Evolutionary conservation across 2,113 vertebrate species (phyloP).

Genomic region (Micromys minutus): DNA sequence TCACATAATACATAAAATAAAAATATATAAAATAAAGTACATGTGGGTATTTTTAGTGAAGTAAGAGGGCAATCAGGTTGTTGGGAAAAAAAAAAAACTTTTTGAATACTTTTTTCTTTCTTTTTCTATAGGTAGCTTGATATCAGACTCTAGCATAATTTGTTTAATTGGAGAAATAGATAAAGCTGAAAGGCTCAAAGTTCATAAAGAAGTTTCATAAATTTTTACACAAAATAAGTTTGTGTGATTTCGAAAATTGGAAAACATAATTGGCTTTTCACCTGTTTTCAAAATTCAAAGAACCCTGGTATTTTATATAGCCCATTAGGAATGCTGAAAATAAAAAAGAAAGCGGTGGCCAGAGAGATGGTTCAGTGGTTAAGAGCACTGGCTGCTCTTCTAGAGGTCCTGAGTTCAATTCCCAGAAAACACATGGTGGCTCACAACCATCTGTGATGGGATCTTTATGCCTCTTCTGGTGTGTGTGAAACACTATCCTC

Average conservation of each 20-base stretch:
- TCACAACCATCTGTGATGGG: too few species aligned
- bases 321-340: neutral
- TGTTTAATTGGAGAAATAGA: neutral
- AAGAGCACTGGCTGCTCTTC: too few species aligned
- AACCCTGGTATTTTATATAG: neutral
- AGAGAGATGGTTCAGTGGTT: too few species aligned
- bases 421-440: too few species aligned
- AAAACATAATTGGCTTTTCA: slow-evolving; percentile 27
- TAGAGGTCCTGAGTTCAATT: too few species aligned
- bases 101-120: neutral
- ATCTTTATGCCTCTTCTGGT: too few species aligned
- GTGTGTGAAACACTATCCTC: too few species aligned
- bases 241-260: neutral
- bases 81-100: neutral
- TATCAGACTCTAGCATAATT: neutral
- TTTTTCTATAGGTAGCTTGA: neutral
- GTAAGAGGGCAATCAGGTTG: neutral
- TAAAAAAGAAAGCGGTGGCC: neutral
- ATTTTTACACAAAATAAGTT: neutral
- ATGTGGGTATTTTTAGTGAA: slow-evolving; percentile 4
- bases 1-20: neutral
- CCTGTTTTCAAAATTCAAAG: slow-evolving; percentile 10
- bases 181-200: neutral
- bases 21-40: neutral
- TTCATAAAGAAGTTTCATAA: slow-evolving; percentile 16